A percentile compares a stretch with the other conserved stretches of the same genome.
phyloP scores from a whole-genome alignment of 2,113 vertebrate genomes.

The Pelodiscus sinensis region DNA sequence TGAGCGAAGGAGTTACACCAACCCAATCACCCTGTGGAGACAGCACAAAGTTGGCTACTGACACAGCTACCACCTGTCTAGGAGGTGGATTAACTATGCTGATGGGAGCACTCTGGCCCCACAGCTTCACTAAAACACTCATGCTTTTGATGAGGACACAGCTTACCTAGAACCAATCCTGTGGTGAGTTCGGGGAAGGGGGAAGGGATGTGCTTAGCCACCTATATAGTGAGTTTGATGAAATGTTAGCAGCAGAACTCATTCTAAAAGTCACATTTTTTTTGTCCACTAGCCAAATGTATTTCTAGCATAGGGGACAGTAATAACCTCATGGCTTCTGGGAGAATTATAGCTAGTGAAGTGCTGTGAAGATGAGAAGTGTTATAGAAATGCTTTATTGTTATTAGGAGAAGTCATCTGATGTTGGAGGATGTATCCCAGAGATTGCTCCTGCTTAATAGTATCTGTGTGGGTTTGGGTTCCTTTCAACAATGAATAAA shows the following conservation, averaged over 20 bases:
- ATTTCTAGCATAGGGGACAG: not conserved
- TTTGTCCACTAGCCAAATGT: not conserved
- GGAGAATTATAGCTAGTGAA: not conserved
- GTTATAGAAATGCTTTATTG: not conserved
- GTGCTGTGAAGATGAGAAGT: not conserved
- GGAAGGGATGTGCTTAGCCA: not conserved
- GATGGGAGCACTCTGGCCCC: not conserved
- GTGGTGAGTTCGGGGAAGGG: not conserved
- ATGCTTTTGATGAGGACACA: not conserved
- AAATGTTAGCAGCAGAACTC: not conserved
- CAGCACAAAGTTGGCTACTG: not conserved
- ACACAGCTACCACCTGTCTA: not conserved
- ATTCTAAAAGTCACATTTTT: not conserved
- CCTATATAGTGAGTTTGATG: not conserved
- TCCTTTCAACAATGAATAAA: constrained; percentile 2
- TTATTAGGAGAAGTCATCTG: not conserved
- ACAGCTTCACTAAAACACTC: not conserved
- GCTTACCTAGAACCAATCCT: not conserved
- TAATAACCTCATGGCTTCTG: not conserved
- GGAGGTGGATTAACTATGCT: no score
- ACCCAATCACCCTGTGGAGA: not conserved
- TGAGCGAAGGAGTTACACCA: no score
- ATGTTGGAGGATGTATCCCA: not conserved
- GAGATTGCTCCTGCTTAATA: not conserved
- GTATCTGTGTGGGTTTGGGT: fast-evolving